Conservation (phyloP, 1,140 invertebrate species). For the Ips typographus region DNA sequence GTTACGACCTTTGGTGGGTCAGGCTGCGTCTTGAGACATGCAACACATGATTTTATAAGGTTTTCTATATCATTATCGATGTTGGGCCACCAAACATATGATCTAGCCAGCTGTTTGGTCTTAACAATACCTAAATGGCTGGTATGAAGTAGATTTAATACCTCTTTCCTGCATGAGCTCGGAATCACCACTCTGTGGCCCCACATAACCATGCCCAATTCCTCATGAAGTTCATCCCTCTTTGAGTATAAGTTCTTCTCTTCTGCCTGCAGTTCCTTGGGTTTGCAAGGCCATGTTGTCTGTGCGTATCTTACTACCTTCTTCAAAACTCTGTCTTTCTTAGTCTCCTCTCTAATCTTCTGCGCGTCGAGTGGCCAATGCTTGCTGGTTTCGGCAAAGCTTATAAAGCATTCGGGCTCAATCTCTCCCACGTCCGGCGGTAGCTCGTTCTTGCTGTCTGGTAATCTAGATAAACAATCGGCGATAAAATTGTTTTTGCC, state of each 20-base stretch:
- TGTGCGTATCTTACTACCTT: background rate
- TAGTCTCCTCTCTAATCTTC: slow-evolving; percentile 17
- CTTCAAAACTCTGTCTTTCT: slow-evolving; percentile 6
- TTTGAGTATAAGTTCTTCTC: too few species aligned
- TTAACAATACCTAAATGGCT: slow-evolving; percentile 52
- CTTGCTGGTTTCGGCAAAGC: slow-evolving; percentile 33
- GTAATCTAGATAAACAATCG: slow-evolving; percentile 45
- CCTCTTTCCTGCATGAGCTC: slow-evolving; percentile 30
- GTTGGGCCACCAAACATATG: slow-evolving; percentile 54
- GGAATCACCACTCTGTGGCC: slow-evolving; percentile 51
- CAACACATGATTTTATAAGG: slow-evolving; percentile 14
- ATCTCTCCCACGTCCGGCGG: slow-evolving; percentile 2
- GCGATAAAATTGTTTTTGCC: slow-evolving; percentile 29
- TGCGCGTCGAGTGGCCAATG: slow-evolving; percentile 27
- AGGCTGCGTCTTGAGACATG: slow-evolving; percentile 41
- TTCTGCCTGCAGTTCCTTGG: background rate
- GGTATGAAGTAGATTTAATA: slow-evolving; percentile 51
- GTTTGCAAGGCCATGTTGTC: slow-evolving; percentile 22
- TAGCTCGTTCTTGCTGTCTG: slow-evolving; percentile 16
- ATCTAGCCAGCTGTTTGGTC: slow-evolving; percentile 52
- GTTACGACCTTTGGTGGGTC: slow-evolving; percentile 40
- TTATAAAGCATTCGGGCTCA: background rate
- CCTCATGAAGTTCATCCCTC: slow-evolving; percentile 33
- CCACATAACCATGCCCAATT: slow-evolving; percentile 41
- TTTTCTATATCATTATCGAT: slow-evolving; percentile 46